Conservation (phyloP, 2,888 invertebrate species). For the Geotrupes spiniger region DNA sequence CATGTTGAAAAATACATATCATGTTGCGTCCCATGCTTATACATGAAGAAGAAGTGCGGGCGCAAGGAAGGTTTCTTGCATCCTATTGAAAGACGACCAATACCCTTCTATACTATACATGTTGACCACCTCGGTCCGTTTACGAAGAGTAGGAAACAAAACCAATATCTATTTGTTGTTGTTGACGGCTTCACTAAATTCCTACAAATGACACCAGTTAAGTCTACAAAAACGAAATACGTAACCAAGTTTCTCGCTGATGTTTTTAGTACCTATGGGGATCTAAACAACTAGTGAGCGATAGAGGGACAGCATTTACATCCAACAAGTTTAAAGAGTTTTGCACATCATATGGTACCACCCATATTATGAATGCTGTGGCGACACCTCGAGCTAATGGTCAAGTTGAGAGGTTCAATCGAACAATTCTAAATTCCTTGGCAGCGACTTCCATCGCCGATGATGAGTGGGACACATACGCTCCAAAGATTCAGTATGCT, state of each 20-base stretch:
- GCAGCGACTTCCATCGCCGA: not conserved
- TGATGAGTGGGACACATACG: not conserved
- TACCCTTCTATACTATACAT: slow-evolving; percentile 22
- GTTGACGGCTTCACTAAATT: slow-evolving; percentile 12
- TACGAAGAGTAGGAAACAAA: too few relatives aligned
- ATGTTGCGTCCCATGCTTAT: slow-evolving; percentile 30
- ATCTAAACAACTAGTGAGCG: slow-evolving; percentile 24
- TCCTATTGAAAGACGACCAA: slow-evolving; percentile 18
- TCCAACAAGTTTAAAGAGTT: slow-evolving; percentile 9
- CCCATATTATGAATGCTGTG: slow-evolving; percentile 22
- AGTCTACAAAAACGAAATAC: too few relatives aligned
- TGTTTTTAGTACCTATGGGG: too few relatives aligned
- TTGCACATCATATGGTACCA: slow-evolving; percentile 13
- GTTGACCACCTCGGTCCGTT: not conserved
- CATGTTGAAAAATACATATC: slow-evolving; percentile 25
- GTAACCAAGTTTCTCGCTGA: too few relatives aligned
- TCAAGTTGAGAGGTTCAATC: slow-evolving; percentile 17
- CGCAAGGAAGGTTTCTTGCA: slow-evolving; percentile 16
- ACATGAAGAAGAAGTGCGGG: slow-evolving; percentile 24
- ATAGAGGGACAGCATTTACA: slow-evolving; percentile 26
- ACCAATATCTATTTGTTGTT: too few relatives aligned
- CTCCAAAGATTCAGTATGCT: slow-evolving; percentile 11
- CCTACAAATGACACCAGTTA: not conserved
- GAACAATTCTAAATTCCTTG: slow-evolving; percentile 3
- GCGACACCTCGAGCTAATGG: slow-evolving; percentile 30